Evolutionary conservation across 2,888 invertebrate genomes (phyloP), one percentile per base, ranked within the genome.

Genomic region (Diplolepis rosae): DNA sequence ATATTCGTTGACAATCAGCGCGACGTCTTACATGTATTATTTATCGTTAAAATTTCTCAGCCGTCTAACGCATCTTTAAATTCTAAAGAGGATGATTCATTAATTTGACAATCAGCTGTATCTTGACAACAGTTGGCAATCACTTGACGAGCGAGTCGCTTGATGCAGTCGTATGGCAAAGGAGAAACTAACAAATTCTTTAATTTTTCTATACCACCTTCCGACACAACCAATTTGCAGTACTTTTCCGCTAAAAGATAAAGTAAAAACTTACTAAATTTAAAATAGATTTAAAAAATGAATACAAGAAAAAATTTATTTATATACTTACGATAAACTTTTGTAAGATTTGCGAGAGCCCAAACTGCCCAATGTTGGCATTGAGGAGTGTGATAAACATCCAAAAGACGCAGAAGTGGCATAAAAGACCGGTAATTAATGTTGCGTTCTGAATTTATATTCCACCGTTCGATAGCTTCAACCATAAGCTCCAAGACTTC

Each of bases 361-460:
- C 98, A 99, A 6, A 95, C 95, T 2, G 98, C 98, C 98, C 98
- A 98, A 87, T 96, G 95, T 88, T 97, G 97, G 88, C 97, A 97
- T 87, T 96, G 94, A 0, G 96, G 95, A 0, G 97, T 97, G 85
- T 97, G 95, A 81, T 94, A 93, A 68, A 95, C 93, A 74, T 93
- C 91, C 54, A 98, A 92, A 74, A 99, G 90, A 76, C 95, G 92
- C 27, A 99, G 90, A 74, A 99, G 97, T 0, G 99, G 99, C 86
- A 96, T 95, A 90, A 99, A 98, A 32, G 96, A 96, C 77, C 98
- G 93, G 89, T 99, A 99, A 90, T 99, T 99, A 78, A 99, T 99
- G 88, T 98, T 98, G 51, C 99, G 91, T 83, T 94, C 94, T 0
- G 96, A 94, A 70, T 91, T 91, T 61, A 98, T 90, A 86, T 96